phyloP scores from a whole-genome alignment of 53 echinoderm and acorn worm species.

The Apostichopus leukothele region DNA sequence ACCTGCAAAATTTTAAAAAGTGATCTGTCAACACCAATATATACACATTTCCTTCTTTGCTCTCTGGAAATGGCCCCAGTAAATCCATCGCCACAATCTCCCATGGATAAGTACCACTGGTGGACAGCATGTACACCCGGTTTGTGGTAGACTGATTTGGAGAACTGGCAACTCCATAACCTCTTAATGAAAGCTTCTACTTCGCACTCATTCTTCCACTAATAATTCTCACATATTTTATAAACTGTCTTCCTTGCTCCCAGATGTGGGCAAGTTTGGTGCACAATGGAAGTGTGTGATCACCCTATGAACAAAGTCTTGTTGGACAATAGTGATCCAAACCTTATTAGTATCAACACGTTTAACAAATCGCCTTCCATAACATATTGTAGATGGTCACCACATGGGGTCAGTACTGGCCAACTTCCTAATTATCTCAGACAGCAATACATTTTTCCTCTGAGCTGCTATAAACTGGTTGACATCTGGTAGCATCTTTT shows the following conservation, averaged over 20 bases:
- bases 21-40: constrained; percentile 36
- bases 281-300: constrained; percentile 33
- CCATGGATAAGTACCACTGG: constrained; percentile 40
- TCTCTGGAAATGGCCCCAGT: constrained; percentile 51
- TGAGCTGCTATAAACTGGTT: constrained; percentile 13
- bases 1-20: constrained; percentile 24
- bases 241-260: not conserved
- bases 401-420: not conserved
- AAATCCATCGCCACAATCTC: constrained; percentile 51
- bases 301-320: constrained; percentile 25
- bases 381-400: not conserved
- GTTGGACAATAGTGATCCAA: constrained; percentile 16
- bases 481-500: constrained; percentile 9
- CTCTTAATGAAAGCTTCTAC: constrained; percentile 46
- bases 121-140: constrained; percentile 55
- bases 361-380: constrained; percentile 3
- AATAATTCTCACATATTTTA: constrained; percentile 25
- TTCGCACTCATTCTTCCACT: constrained; percentile 21
- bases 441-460: not conserved
- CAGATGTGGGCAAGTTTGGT: constrained; percentile 16
- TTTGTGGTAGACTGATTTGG: constrained; percentile 57
- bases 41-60: constrained; percentile 45
- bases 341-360: not conserved
- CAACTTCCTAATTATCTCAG: not conserved
- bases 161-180: constrained; percentile 43